Evolutionary conservation across 2,113 vertebrate genomes (phyloP), one percentile per base, ranked within the genome.

Genomic region (Perognathus longimembris): DNA sequence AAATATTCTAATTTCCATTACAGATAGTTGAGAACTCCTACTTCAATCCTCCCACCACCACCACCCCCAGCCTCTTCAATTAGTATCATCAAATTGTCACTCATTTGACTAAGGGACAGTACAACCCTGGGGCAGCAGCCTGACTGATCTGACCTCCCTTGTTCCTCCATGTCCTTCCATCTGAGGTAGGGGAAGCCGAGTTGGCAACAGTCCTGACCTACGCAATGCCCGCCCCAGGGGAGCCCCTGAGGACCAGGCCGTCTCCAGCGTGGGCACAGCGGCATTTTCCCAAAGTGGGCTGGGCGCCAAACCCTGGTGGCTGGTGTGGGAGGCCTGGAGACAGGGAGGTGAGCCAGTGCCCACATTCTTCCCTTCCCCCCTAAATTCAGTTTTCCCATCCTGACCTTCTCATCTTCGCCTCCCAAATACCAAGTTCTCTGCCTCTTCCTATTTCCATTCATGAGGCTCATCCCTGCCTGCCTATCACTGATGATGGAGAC

Each of bases 201-300:
- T 69, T 89, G 86, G 90, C 93, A 69, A 63, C 67, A 75, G 69
- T 66, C 30, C 90, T 42, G 66, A 77, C 64, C 91, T 88, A 89
- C 0, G 4, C 89, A 94, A 69, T 30, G 5, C 50, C 88, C 34
- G 86, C 95, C 81, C 50, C 36, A 94, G 69, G 89, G 86, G 42
- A 92, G 70, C 28, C 90, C 95, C 93, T 74, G n/a, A 94, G 92
- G 86, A 93, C 83, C 76, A 85, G 84, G 85, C 91, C 30, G 90
- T 79, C 95, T 96, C 94, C 95, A 95, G 95, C 42, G 73, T 97
- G 92, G 95, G 95, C 80, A 90, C 26, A 21, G 77, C 74, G 85
- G 61, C 82, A 92, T 95, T 90, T 94, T 95, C 94, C 85, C 85
- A 90, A 78, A 91, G 88, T 80, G 76, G 95, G 96, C 88, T 84